These are phyloP conservation scores for Rhipidura dahli DNA, from an alignment of 2,113 vertebrate genomes.

Conservation along the genomic window DNA sequence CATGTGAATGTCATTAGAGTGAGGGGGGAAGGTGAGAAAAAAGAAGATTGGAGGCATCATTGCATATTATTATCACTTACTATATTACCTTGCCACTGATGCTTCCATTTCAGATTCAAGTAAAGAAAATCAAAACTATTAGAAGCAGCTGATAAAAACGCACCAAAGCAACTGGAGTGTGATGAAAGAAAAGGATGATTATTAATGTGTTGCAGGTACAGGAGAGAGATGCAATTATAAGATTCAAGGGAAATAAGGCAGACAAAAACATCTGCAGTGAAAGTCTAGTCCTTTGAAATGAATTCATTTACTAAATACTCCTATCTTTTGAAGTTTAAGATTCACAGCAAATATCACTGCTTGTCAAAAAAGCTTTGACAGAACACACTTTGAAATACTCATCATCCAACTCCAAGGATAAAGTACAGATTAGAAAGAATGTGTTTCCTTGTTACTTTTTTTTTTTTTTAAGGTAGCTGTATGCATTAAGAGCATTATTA, in stretches of 20 bases:
- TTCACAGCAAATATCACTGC: neutral
- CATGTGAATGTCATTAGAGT: neutral
- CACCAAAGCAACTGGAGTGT: neutral
- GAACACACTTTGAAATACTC: neutral
- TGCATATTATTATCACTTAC: neutral
- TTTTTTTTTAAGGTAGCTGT: neutral
- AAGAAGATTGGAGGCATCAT: neutral
- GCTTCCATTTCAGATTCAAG: neutral
- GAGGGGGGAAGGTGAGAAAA: neutral
- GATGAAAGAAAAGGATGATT: constrained; percentile 35
- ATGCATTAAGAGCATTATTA: neutral
- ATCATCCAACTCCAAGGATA: neutral
- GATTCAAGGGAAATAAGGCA: constrained; percentile 25
- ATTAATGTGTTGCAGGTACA: neutral
- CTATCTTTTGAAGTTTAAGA: constrained; percentile 7
- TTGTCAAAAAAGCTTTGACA: neutral
- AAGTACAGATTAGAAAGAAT: neutral
- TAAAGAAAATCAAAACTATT: neutral
- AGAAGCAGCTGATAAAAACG: neutral
- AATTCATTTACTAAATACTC: constrained; percentile 23
- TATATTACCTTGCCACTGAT: neutral
- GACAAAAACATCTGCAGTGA: neutral
- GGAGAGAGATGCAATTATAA: constrained; percentile 16
- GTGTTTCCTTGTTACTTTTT: neutral
- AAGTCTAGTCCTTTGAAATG: neutral